phyloP scores from a whole-genome alignment of 2,113 vertebrate genomes.

The Corapipo altera region DNA sequence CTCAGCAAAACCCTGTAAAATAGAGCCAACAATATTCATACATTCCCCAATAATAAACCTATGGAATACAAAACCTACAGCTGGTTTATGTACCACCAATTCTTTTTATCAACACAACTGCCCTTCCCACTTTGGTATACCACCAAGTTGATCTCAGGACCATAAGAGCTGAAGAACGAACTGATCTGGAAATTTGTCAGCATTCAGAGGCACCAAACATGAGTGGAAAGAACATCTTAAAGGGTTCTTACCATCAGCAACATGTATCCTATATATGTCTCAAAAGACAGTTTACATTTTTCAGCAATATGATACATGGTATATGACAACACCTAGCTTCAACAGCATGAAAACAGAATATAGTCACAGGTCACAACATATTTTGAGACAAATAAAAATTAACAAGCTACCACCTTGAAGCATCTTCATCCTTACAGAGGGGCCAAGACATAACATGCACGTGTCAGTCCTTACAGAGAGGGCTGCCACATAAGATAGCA shows the following conservation, averaged over 20 bases:
- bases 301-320: neutral
- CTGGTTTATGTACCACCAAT: neutral
- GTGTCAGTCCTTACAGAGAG: neutral
- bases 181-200: too few species aligned
- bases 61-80: neutral
- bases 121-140: too few species aligned
- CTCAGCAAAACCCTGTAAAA: conserved; percentile 85
- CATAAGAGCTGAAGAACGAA: too few species aligned
- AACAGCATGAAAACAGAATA: neutral
- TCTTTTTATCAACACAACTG: too few species aligned
- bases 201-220: too few species aligned
- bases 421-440: neutral
- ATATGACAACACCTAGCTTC: neutral
- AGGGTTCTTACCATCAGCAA: too few species aligned
- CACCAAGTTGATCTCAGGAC: too few species aligned
- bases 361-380: neutral
- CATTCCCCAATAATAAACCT: neutral
- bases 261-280: neutral
- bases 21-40: neutral
- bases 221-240: too few species aligned
- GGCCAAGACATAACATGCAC: neutral
- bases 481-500: accelerated
- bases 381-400: neutral
- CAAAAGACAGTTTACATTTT: neutral
- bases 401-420: neutral